Conservation (phyloP, 2,113 vertebrate genomes). For the Trematomus loennbergii region DNA sequence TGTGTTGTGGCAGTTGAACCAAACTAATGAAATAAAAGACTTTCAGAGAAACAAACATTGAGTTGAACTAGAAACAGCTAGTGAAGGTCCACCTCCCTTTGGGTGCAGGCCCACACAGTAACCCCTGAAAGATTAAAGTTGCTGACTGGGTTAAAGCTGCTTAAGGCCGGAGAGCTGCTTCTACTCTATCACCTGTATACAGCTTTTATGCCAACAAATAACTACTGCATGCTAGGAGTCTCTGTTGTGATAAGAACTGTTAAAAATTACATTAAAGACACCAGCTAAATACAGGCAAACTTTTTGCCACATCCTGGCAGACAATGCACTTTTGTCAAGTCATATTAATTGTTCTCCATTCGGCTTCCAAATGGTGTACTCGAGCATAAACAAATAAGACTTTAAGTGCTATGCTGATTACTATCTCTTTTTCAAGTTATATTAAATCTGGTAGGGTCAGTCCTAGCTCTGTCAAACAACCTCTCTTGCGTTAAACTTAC, state of each 20-base stretch:
- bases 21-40: neutral
- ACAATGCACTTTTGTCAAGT: neutral
- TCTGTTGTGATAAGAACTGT: neutral
- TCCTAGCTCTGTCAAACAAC: neutral
- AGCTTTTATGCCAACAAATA: slow-evolving; percentile 31
- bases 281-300: neutral
- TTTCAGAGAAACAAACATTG: neutral
- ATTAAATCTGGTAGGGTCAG: neutral
- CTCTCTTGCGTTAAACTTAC: slow-evolving; percentile 68
- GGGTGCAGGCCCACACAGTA: slow-evolving; percentile 22
- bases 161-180: slow-evolving; percentile 68
- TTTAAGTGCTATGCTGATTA: no score
- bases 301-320: neutral
- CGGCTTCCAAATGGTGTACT: neutral
- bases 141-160: slow-evolving; percentile 70
- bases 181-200: slow-evolving; percentile 48
- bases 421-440: neutral
- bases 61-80: slow-evolving; percentile 1
- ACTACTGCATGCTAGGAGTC: neutral
- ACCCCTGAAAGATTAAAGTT: slow-evolving; percentile 65
- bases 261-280: slow-evolving; percentile 5
- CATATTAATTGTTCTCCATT: neutral
- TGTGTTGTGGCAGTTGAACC: neutral
- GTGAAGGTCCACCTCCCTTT: neutral
- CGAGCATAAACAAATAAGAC: neutral